A percentile compares a stretch with the other conserved stretches of the same genome.
These are phyloP conservation scores for Montipora cactus DNA, from an alignment of 64 coral and sea anemone species.

Conservation along the genomic window DNA sequence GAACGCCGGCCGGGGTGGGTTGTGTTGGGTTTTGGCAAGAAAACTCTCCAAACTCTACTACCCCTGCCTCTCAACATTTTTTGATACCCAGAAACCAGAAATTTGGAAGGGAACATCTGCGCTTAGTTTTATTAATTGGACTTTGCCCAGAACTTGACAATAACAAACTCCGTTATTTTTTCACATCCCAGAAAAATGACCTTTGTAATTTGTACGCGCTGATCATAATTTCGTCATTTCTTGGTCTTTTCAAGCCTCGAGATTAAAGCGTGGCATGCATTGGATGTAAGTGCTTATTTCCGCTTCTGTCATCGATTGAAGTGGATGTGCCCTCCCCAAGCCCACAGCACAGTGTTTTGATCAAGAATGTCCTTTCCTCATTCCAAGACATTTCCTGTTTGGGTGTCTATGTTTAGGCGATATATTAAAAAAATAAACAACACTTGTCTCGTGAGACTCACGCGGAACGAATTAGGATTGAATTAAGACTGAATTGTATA, in stretches of 20 bases:
- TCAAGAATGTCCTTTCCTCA: neutral
- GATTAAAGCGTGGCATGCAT: neutral
- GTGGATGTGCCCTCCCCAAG: neutral
- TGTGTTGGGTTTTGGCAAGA: too few species aligned
- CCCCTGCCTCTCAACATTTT: too few species aligned
- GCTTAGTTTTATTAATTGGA: too few species aligned
- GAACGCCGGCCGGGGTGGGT: too few species aligned
- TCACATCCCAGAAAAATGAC: neutral
- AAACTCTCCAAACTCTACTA: too few species aligned
- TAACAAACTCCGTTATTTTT: neutral
- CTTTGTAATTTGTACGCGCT: neutral
- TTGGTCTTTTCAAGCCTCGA: neutral
- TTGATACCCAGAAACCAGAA: too few species aligned
- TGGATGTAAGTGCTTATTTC: neutral
- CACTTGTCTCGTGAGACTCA: too few species aligned
- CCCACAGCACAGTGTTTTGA: neutral
- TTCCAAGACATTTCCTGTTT: slow-evolving; percentile 13
- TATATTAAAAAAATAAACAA: too few species aligned
- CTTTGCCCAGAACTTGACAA: neutral
- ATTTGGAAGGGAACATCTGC: too few species aligned
- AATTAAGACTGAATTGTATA: too few species aligned
- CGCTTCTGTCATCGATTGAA: neutral
- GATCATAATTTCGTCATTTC: too few species aligned
- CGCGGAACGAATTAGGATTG: too few species aligned
- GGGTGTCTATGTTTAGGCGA: neutral